phyloP scores from a whole-genome alignment of 2,797 vertebrate genomes.

The Paedocypris micromegethes region DNA sequence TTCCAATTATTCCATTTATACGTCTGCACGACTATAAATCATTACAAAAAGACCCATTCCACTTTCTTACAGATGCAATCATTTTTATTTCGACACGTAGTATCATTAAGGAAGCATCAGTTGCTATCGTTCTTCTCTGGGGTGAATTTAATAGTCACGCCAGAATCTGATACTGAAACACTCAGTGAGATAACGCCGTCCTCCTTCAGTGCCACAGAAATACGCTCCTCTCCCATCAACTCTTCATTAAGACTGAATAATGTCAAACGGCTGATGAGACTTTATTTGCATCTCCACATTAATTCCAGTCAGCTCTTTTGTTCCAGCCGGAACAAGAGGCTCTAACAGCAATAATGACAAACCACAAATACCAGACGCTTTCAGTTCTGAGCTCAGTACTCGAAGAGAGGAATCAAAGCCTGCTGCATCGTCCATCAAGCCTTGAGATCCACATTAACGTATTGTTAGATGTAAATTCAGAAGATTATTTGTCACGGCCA shows the following conservation, averaged over 20 bases:
- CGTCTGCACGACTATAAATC: constrained; percentile 1
- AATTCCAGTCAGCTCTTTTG: constrained; percentile 32
- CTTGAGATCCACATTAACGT: constrained; percentile 36
- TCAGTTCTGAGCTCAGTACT: neutral
- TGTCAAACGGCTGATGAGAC: constrained; percentile 41
- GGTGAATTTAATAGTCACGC: constrained; percentile 34
- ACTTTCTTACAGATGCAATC: neutral
- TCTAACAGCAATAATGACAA: constrained; percentile 19
- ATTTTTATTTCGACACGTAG: neutral
- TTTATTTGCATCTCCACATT: constrained; percentile 41
- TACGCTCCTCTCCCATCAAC: constrained; percentile 22
- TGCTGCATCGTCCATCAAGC: constrained; percentile 35
- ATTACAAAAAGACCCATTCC: neutral
- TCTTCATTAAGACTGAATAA: constrained; percentile 43
- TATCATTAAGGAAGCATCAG: constrained; percentile 5
- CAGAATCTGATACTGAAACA: constrained; percentile 31
- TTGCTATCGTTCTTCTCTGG: constrained; percentile 13
- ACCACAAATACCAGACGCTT: constrained; percentile 3
- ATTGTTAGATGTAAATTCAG: constrained; percentile 40
- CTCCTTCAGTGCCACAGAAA: constrained; percentile 32
- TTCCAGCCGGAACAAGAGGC: constrained; percentile 24
- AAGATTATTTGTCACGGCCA: constrained; percentile 27
- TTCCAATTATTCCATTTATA: no score
- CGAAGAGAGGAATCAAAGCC: neutral
- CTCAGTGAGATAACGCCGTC: constrained; percentile 25